These are phyloP conservation scores for Cryptosula pallasiana DNA, from an alignment of 2,888 invertebrate genomes.

Conservation along the genomic window DNA sequence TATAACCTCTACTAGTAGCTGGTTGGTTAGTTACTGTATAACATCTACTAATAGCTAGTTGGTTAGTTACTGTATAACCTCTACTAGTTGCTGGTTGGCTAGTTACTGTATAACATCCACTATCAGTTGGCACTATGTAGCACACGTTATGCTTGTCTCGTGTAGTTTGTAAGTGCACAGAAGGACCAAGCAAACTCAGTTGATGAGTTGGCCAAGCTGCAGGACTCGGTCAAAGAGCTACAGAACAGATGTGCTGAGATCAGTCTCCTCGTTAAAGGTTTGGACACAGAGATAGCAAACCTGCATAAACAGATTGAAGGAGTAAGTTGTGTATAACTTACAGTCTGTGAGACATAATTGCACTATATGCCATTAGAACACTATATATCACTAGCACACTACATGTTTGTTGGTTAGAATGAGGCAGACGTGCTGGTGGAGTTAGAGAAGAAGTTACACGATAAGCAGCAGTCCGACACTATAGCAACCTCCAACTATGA, in stretches of 20 bases:
- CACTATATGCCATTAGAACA: too few species aligned
- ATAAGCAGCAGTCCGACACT: constrained; percentile 65
- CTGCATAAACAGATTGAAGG: constrained; percentile 65
- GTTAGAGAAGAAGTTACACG: constrained; percentile 63
- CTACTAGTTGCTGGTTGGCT: too few species aligned
- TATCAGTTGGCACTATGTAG: too few species aligned
- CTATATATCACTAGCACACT: too few species aligned
- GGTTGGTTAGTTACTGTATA: too few species aligned
- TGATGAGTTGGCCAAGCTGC: constrained; percentile 59
- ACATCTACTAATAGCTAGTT: too few species aligned
- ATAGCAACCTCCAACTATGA: constrained; percentile 62
- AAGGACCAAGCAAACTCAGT: constrained; percentile 56
- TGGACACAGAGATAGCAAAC: constrained; percentile 62
- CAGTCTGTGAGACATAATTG: too few species aligned
- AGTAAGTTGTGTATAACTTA: too few species aligned
- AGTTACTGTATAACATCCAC: too few species aligned
- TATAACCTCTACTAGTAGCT: too few species aligned
- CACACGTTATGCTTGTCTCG: too few species aligned
- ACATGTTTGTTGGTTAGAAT: neutral
- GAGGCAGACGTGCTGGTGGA: constrained; percentile 30
- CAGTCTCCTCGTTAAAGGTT: constrained; percentile 54
- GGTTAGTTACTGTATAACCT: too few species aligned
- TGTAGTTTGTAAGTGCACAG: constrained; percentile 30
- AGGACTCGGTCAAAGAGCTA: constrained; percentile 48
- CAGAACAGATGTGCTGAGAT: constrained; percentile 52